Evolutionary conservation across 1,140 invertebrate species (phyloP).

Genomic region (Zaprionus gabonicus): DNA sequence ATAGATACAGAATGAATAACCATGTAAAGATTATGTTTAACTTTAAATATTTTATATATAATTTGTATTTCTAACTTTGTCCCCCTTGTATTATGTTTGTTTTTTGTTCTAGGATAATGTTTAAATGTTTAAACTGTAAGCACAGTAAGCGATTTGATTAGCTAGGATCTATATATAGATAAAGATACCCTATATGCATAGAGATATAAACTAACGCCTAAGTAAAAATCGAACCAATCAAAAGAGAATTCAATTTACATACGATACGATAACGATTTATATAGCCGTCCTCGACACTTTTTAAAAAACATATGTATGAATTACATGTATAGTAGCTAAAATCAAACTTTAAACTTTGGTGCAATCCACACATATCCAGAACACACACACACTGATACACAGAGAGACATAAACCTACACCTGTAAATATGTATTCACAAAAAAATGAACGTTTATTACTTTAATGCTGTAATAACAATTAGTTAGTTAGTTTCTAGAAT

Average conservation of each 20-base stretch:
- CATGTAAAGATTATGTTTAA: conserved; percentile 31
- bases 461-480: conserved; percentile 75
- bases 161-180: not conserved
- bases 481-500: conserved; percentile 53
- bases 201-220: conserved; percentile 43
- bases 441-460: conserved; percentile 72
- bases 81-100: conserved; percentile 66
- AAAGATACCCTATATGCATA: not conserved
- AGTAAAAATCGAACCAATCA: conserved; percentile 56
- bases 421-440: conserved; percentile 63
- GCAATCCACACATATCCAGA: conserved; percentile 37
- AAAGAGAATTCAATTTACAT: conserved; percentile 27
- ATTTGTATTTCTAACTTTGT: conserved; percentile 28
- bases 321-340: conserved; percentile 35
- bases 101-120: conserved; percentile 71
- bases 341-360: conserved; percentile 29
- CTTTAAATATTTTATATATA: conserved; percentile 28
- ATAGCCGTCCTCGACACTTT: conserved; percentile 57
- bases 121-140: conserved; percentile 45
- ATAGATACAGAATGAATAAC: conserved; percentile 24
- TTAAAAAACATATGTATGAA: conserved; percentile 29
- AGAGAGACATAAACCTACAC: conserved; percentile 7
- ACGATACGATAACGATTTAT: conserved; percentile 23
- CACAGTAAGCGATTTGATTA: conserved; percentile 11
- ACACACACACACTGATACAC: conserved; percentile 12